Base-by-base conservation (phyloP, 1,140 invertebrate species). In the Drosophila rhopaloa region DNA sequence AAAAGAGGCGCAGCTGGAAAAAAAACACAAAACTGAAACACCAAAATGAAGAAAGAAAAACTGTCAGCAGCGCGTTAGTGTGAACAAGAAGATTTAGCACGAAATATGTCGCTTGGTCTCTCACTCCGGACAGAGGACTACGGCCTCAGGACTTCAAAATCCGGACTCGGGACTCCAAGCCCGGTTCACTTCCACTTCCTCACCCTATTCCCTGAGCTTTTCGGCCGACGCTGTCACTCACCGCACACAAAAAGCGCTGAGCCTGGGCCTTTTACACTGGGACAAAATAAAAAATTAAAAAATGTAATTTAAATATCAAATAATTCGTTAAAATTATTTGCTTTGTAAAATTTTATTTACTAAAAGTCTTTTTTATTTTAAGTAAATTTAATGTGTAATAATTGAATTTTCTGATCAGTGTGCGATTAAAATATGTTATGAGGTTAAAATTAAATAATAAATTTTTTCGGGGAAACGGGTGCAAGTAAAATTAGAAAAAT, bases 1-100 rank as follows among this genome's bases (percentile, higher is more conserved):
- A 81, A 77, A 81, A 43, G 51, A 60, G 59, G 16, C 60, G 7
- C 53, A 76, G 77, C 29, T 53, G 70, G 70, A 27, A 46, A 19
- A 55, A 41, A 14, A 56, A 81, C 29, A 61, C 44, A 67, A 55
- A 55, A 57, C 50, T 77, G 54, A 63, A 57, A 47, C 68, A 63
- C 50, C 63, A 63, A 80, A 76, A 84, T 67, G 76, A 80, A 77
- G 76, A 73, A 80, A 75, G 74, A 80, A 73, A 76, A 84, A 89
- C 80, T 88, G 83, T 88, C 83, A 89, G 84, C 83, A 44, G 47
- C 60, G 76, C 73, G 84, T 89, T 88, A 77, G 84, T 88, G 83
- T 88, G 83, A 88, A 88, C 84, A 89, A 80, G 84, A 88, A 88
- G 83, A 88, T 83, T 88, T 89, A 80, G 73, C 83, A 78, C 76